These are phyloP conservation scores for Schizothorax lantsangensis DNA, from an alignment of 2,797 vertebrate species.

Conservation along the genomic window DNA sequence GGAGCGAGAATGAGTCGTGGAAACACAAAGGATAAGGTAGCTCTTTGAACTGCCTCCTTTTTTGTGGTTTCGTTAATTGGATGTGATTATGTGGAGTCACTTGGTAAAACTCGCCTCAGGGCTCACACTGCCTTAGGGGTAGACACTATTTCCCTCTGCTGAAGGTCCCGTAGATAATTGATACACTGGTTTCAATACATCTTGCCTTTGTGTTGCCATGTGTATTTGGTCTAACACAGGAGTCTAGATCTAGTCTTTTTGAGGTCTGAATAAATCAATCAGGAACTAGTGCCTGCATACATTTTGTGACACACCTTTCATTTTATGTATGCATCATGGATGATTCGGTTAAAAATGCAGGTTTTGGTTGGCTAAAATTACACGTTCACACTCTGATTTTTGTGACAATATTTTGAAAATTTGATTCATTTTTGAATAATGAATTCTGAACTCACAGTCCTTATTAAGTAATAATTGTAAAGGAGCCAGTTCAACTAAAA, in stretches of 20 bases:
- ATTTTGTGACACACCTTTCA: neutral
- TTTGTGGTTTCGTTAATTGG: slow-evolving; percentile 60
- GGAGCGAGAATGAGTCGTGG: neutral
- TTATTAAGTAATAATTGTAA: neutral
- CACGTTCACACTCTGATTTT: neutral
- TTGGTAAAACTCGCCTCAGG: slow-evolving; percentile 56
- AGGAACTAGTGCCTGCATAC: neutral
- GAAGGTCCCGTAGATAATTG: slow-evolving; percentile 14
- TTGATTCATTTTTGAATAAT: neutral
- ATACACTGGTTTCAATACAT: neutral
- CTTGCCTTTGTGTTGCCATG: neutral
- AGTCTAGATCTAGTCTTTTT: neutral
- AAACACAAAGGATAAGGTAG: slow-evolving; percentile 56
- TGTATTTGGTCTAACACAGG: neutral
- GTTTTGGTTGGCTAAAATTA: neutral
- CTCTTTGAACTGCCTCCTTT: slow-evolving; percentile 60
- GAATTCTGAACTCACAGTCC: neutral
- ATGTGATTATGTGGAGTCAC: slow-evolving; percentile 61
- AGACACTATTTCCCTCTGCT: slow-evolving; percentile 23
- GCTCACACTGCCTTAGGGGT: slow-evolving; percentile 46
- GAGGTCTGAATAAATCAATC: neutral
- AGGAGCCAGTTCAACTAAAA: neutral
- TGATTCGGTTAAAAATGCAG: neutral
- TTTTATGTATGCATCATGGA: neutral
- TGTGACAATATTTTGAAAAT: neutral